Percentiles rank a stretch among this genome's conserved stretches.
phyloP scores from a whole-genome alignment of 2,113 vertebrate genomes.

The Nothocercus julius region DNA sequence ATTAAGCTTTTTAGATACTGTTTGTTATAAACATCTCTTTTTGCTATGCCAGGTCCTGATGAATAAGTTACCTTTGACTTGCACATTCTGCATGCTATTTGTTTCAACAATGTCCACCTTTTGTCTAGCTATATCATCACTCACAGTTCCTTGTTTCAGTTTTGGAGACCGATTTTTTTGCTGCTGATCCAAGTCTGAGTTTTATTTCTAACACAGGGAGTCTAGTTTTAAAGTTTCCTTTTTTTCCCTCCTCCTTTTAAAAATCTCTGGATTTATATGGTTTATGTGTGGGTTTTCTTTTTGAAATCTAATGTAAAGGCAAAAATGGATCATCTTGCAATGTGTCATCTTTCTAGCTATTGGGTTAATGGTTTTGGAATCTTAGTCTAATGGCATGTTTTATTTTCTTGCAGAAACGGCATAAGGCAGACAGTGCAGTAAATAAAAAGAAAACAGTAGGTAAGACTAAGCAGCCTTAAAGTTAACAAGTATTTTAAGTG shows the following conservation, averaged over 20 bases:
- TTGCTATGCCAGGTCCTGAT: neutral
- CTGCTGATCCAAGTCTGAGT: neutral
- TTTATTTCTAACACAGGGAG: neutral
- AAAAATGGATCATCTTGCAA: neutral
- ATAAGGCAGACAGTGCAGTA: slow-evolving; percentile 96
- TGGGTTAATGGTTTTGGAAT: neutral
- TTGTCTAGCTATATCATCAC: neutral
- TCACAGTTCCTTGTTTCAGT: neutral
- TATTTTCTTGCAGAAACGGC: slow-evolving; percentile 87
- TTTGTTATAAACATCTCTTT: neutral
- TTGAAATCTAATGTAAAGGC: neutral
- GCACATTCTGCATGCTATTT: too few relatives aligned
- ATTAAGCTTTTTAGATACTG: neutral
- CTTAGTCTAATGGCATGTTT: slow-evolving; percentile 21
- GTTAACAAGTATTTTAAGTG: neutral
- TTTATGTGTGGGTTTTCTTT: neutral
- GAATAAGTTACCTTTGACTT: neutral
- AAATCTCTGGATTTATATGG: neutral
- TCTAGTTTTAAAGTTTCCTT: neutral
- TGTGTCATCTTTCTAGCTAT: neutral
- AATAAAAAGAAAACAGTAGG: slow-evolving; percentile 98
- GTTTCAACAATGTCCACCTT: neutral
- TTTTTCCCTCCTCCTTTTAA: neutral
- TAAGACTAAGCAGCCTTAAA: slow-evolving; percentile 59
- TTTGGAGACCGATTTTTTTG: neutral